Evolutionary conservation across 92 coral and sea anemone species (phyloP).

Genomic region (Blastomussa wellsi): DNA sequence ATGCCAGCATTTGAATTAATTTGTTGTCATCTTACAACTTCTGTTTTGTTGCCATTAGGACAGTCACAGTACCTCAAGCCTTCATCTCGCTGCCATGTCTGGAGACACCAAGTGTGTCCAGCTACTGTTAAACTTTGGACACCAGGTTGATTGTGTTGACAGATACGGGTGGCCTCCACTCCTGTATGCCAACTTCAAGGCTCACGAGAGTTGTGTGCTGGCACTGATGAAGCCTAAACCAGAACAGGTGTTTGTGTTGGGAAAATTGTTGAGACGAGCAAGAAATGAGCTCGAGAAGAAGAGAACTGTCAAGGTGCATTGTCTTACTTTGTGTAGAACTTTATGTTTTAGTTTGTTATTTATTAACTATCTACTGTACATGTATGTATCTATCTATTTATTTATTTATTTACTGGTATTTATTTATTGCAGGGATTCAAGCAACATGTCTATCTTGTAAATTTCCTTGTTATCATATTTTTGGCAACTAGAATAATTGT

Average conservation of each 20-base stretch:
- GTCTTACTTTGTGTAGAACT: background rate
- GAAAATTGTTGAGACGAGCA: constrained; percentile 69
- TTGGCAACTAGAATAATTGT: too few relatives aligned
- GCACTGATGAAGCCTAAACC: constrained; percentile 97
- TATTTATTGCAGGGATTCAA: too few relatives aligned
- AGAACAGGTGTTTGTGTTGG: constrained; percentile 87
- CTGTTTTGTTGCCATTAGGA: constrained; percentile 54
- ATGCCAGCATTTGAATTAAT: background rate
- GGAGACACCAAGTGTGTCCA: constrained; percentile 84
- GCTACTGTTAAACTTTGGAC: constrained; percentile 71
- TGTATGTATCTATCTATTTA: too few relatives aligned
- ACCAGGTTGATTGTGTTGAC: constrained; percentile 92
- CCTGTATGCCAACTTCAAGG: constrained; percentile 93
- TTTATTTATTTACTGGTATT: too few relatives aligned
- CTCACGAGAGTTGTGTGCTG: constrained; percentile 93
- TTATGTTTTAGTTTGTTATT: background rate
- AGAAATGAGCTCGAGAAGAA: constrained; percentile 70
- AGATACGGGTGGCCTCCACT: constrained; percentile 97
- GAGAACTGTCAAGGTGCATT: constrained; percentile 76
- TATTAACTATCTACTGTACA: too few relatives aligned
- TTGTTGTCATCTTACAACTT: background rate
- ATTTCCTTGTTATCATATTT: too few relatives aligned
- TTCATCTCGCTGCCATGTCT: constrained; percentile 94
- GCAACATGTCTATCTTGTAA: too few relatives aligned
- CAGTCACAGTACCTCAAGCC: constrained; percentile 80